These are phyloP conservation scores for Myotis vivesi DNA, from an alignment of 2,797 vertebrate genomes.

Conservation along the genomic window DNA sequence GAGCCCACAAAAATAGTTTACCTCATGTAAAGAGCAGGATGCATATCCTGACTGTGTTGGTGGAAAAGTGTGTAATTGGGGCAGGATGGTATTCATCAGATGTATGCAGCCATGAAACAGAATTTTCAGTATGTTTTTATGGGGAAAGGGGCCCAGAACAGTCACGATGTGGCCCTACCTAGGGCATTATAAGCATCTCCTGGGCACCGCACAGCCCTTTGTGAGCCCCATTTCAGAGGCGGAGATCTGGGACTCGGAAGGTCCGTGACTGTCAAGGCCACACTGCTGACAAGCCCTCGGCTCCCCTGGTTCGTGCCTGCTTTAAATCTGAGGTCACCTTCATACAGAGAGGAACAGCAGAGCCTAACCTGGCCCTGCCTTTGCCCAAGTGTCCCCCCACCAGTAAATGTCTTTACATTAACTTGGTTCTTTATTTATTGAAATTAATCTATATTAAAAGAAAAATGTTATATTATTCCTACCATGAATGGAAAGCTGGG, in stretches of 20 bases:
- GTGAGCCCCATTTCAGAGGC: background rate
- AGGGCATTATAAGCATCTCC: background rate
- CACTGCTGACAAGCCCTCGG: background rate
- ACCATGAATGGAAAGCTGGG: background rate
- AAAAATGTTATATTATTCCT: background rate
- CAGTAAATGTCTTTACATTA: background rate
- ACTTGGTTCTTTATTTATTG: background rate
- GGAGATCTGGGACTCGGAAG: background rate
- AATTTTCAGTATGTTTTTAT: background rate
- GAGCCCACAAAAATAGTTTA: background rate
- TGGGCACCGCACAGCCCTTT: background rate
- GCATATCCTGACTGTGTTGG: fast-evolving
- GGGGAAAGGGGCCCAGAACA: background rate
- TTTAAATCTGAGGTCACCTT: background rate
- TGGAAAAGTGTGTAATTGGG: background rate
- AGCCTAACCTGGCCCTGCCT: background rate
- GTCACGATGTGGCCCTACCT: background rate
- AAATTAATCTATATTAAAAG: background rate
- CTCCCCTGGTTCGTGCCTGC: background rate
- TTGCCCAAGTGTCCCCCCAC: no score
- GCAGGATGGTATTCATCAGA: background rate
- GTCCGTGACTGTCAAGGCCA: background rate
- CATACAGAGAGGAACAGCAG: background rate
- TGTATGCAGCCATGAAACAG: background rate
- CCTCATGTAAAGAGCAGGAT: background rate